Conservation (phyloP, 1,140 invertebrate species). For the Drosophila tsacasi region DNA sequence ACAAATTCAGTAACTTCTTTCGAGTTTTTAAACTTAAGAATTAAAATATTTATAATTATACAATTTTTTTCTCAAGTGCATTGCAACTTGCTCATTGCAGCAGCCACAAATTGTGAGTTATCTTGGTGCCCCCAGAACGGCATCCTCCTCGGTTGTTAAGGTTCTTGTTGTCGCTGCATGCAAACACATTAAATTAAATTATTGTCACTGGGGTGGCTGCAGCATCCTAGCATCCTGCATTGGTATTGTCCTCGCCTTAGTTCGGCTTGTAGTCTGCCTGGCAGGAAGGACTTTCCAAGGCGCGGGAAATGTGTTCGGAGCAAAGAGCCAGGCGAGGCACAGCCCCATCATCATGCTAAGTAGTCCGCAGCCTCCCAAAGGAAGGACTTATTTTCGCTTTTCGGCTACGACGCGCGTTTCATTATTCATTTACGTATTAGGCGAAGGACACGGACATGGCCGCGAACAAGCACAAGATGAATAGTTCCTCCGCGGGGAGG, state of each 20-base stretch:
- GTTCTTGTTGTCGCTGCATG: slow-evolving; percentile 60
- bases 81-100: slow-evolving; percentile 40
- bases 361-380: slow-evolving; percentile 40
- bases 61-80: no score
- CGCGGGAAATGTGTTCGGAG: slow-evolving; percentile 41
- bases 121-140: slow-evolving; percentile 64
- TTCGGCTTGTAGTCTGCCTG: slow-evolving; percentile 58
- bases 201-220: slow-evolving; percentile 66
- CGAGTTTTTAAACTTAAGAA: background rate
- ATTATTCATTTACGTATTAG: slow-evolving; percentile 66
- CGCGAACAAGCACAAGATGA: slow-evolving; percentile 11
- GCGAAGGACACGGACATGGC: slow-evolving; percentile 12
- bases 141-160: slow-evolving; percentile 18
- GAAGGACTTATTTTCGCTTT: slow-evolving; percentile 48
- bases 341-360: slow-evolving; percentile 45
- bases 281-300: slow-evolving; percentile 13
- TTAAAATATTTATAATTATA: background rate
- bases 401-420: slow-evolving; percentile 67
- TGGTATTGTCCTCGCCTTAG: slow-evolving; percentile 62
- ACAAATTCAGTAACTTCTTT: no score
- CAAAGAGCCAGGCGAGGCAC: background rate
- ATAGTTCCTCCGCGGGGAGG: slow-evolving; percentile 34
- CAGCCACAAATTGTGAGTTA: slow-evolving; percentile 80
- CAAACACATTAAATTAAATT: slow-evolving; percentile 84
- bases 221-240: slow-evolving; percentile 28